Base-by-base conservation (phyloP, 2,797 vertebrate species). In the Threskiornis aethiopicus region DNA sequence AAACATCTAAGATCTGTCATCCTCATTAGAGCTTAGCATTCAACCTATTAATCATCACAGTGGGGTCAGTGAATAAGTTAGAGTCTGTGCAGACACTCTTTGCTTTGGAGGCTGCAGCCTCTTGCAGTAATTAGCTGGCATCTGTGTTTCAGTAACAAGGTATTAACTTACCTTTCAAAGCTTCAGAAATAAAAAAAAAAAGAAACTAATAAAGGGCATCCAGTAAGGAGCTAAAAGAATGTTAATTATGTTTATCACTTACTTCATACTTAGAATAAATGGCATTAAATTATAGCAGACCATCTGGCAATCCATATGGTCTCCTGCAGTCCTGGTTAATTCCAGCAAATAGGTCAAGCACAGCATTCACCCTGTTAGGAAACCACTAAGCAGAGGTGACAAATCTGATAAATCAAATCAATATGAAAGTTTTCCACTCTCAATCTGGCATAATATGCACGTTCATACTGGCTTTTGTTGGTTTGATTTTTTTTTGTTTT, bases 271-370 rank as follows among this genome's bases (percentile, higher is more conserved):
- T 97, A 94, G 94, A 97, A 98, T 98, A 96, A 98, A 97, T 97
- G 92, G 65, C 93, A 97, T 97, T 97, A 98, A 96, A 97, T 98
- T 98, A 96, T 72, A 96, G 95, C 91, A 97, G 84, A 90, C 98
- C 98, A 98, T 98, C 98, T 98, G 98, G 97, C 92, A 90, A 82
- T 97, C 98, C 98, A 97, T 98, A 98, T 98, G 98, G 96, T 97
- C 95, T 97, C 89, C 90, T 81, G 87, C 87, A 98, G 95, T 94
- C 93, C 66, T 96, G 96, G 96, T 77, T 95, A 96, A 97, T 98
- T 97, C 97, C 93, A 95, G 94, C 96, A 98, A 97, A 97, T 95
- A 98, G 98, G 98, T 98, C 97, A 97, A 97, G 90, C 90, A 88
- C 66, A 79, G 76, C 91, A 77, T 93, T 97, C 96, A 96, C 91